These are phyloP conservation scores for Sebastes vulpes DNA, from an alignment of 2,797 vertebrate species.

Conservation along the genomic window DNA sequence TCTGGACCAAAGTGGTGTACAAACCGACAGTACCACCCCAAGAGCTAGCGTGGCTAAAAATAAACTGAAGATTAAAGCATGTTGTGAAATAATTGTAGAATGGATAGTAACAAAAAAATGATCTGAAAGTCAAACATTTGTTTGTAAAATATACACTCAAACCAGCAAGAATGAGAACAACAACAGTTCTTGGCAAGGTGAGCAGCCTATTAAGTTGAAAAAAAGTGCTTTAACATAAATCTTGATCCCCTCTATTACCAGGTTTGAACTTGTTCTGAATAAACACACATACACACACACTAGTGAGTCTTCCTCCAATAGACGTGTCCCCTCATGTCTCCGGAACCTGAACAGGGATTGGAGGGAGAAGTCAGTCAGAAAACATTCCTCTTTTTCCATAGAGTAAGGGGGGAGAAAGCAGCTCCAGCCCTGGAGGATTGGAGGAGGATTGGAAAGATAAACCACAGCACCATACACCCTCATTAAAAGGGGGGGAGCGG, in stretches of 20 bases:
- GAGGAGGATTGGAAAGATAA: slow-evolving; percentile 64
- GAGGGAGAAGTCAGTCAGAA: slow-evolving; percentile 64
- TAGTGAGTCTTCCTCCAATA: slow-evolving; percentile 32
- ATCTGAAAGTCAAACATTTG: not conserved
- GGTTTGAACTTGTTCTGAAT: slow-evolving; percentile 66
- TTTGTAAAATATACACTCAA: not conserved
- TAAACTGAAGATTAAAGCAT: not conserved
- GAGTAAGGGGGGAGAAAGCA: slow-evolving; percentile 48
- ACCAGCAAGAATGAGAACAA: not conserved
- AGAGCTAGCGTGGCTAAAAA: too few relatives aligned
- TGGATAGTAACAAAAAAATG: not conserved
- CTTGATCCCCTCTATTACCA: slow-evolving; percentile 34
- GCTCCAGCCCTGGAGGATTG: slow-evolving; percentile 44
- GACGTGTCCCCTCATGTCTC: slow-evolving; percentile 76
- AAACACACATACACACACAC: slow-evolving; percentile 31
- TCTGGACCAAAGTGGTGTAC: not conserved
- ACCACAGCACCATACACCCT: slow-evolving; percentile 59
- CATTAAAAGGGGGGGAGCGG: slow-evolving; percentile 56
- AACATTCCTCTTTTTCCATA: slow-evolving; percentile 76
- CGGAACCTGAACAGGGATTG: slow-evolving; percentile 63
- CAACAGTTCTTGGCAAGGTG: not conserved
- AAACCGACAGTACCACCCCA: not conserved
- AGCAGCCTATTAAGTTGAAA: not conserved
- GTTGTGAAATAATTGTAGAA: not conserved
- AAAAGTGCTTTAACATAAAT: slow-evolving; percentile 36